A percentile compares a stretch with the other conserved stretches of the same genome.
These are phyloP conservation scores for Polypedilum vanderplanki DNA, from an alignment of 1,140 invertebrate species.

Conservation along the genomic window DNA sequence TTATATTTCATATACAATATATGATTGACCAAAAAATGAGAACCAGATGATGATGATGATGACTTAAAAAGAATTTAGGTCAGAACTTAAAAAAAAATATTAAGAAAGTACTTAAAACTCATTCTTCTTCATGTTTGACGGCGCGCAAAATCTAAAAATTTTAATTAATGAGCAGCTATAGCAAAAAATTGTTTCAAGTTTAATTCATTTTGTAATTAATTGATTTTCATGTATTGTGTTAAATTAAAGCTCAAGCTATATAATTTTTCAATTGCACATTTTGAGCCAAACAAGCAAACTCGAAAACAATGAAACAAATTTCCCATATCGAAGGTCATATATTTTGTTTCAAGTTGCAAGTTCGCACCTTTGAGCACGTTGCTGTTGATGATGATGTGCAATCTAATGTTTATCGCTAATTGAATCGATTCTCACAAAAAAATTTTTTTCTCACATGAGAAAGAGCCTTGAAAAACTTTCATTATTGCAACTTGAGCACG, in stretches of 20 bases:
- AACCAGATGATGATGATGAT: neutral
- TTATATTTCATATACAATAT: neutral
- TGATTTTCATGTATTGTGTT: too few species aligned
- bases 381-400: neutral
- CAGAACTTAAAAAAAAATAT: too few species aligned
- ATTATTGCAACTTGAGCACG: slow-evolving; percentile 16
- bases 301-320: neutral
- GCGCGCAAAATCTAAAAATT: too few species aligned
- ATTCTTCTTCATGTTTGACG: too few species aligned
- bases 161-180: too few species aligned
- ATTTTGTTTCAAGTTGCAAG: neutral
- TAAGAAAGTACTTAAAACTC: too few species aligned
- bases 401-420: slow-evolving; percentile 10
- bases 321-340: neutral
- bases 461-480: neutral
- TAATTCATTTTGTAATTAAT: too few species aligned
- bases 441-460: neutral
- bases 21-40: neutral
- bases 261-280: neutral
- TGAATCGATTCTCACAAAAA: slow-evolving; percentile 12
- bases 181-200: too few species aligned
- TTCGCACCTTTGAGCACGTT: slow-evolving; percentile 9
- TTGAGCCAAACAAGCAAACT: neutral
- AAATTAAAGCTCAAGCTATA: neutral
- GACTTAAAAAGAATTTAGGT: too few species aligned